Conservation (phyloP, 2,113 vertebrate genomes). For the Mohoua ochrocephala region DNA sequence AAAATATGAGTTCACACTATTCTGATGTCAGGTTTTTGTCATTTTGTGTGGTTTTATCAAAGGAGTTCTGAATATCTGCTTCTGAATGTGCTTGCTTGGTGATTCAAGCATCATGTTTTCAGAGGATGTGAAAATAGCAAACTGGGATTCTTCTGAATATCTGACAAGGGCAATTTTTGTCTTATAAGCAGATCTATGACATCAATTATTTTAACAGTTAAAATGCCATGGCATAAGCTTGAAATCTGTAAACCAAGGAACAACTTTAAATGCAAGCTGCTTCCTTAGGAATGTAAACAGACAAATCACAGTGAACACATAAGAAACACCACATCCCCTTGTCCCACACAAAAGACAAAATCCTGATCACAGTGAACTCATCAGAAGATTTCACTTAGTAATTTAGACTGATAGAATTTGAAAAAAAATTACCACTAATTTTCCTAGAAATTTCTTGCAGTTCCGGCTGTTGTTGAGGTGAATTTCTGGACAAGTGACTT, state of each 20-base stretch:
- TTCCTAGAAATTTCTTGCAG: slow-evolving; percentile 70
- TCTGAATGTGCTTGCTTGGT: not conserved
- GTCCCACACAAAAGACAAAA: not conserved
- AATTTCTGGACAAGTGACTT: slow-evolving; percentile 67
- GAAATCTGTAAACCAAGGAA: not conserved
- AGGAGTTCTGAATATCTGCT: not conserved
- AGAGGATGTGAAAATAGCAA: not conserved
- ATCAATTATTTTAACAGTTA: not conserved
- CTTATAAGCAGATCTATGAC: not conserved
- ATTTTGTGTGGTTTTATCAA: not conserved
- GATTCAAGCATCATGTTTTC: not conserved
- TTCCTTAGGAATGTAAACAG: not conserved
- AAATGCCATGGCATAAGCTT: not conserved
- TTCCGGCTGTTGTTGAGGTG: slow-evolving; percentile 66
- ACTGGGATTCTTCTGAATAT: not conserved
- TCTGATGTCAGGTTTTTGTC: not conserved
- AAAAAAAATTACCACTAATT: slow-evolving; percentile 66
- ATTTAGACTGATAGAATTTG: not conserved
- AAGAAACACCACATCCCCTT: not conserved
- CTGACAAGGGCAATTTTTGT: not conserved
- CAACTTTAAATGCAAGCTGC: not conserved
- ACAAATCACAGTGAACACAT: not conserved
- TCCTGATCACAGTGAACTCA: not conserved
- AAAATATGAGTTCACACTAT: not conserved
- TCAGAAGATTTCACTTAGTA: not conserved